These are phyloP conservation scores for Parascotia fuliginaria DNA, from an alignment of 2,888 invertebrate species.

Conservation along the genomic window DNA sequence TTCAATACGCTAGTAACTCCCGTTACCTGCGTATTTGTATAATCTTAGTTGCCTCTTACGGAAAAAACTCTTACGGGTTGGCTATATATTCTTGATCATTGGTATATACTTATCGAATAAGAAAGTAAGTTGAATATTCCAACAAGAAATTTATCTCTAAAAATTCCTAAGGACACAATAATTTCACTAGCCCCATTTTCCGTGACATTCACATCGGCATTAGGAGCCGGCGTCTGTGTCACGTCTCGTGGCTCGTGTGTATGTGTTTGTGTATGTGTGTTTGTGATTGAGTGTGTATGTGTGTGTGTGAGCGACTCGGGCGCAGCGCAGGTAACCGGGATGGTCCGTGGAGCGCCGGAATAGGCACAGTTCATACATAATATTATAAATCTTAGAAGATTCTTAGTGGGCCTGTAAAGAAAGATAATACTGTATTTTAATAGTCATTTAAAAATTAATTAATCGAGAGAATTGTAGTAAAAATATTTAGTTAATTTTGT, in stretches of 20 bases:
- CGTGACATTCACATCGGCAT: slow-evolving; percentile 58
- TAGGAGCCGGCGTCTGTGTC: slow-evolving; percentile 72
- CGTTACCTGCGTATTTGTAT: too few species aligned
- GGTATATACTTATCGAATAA: too few species aligned
- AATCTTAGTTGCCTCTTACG: too few species aligned
- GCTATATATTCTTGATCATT: too few species aligned
- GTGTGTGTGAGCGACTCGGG: slow-evolving; percentile 52
- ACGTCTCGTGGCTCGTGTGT: slow-evolving; percentile 54
- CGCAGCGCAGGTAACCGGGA: slow-evolving; percentile 84
- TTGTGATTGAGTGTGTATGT: slow-evolving; percentile 34
- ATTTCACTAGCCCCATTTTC: slow-evolving; percentile 64
- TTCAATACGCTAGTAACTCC: too few species aligned
- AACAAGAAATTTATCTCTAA: neutral
- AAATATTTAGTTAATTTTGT: too few species aligned
- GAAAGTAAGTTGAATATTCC: too few species aligned
- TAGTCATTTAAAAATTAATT: too few species aligned
- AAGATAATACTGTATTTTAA: neutral
- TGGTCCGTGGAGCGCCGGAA: slow-evolving; percentile 64
- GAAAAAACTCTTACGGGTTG: too few species aligned
- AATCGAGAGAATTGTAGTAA: too few species aligned
- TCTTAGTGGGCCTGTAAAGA: slow-evolving; percentile 57
- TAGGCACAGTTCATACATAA: slow-evolving; percentile 64
- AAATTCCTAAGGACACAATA: slow-evolving; percentile 39
- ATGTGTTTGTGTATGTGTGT: slow-evolving; percentile 33
- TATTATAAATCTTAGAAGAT: slow-evolving; percentile 68